These are phyloP conservation scores for Gobionotothen gibberifrons DNA, from an alignment of 2,797 vertebrate genomes.

Conservation along the genomic window DNA sequence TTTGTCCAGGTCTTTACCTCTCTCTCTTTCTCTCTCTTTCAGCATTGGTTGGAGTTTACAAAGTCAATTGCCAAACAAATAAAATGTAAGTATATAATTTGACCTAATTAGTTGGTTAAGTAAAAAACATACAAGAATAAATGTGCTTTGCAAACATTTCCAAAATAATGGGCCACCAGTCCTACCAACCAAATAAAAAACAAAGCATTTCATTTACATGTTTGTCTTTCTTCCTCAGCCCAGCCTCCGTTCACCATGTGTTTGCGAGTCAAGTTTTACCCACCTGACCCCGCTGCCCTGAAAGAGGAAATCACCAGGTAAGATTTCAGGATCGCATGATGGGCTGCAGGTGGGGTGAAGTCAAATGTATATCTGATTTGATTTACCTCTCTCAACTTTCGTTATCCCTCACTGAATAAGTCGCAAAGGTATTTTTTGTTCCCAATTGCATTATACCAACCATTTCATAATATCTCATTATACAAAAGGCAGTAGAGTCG, in stretches of 20 bases:
- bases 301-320: slow-evolving; percentile 98
- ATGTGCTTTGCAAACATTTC: background rate
- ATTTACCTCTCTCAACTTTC: background rate
- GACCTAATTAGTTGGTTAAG: background rate
- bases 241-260: slow-evolving; percentile 99
- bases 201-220: background rate
- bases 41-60: slow-evolving; percentile 98
- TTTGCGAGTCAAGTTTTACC: slow-evolving; percentile 98
- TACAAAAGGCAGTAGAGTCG: background rate
- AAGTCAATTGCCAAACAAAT: slow-evolving; percentile 98
- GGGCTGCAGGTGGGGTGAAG: background rate
- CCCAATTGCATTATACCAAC: background rate
- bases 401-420: slow-evolving; percentile 4
- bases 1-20: slow-evolving; percentile 14
- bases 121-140: background rate
- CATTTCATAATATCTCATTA: background rate
- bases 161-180: background rate
- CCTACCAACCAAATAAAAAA: background rate
- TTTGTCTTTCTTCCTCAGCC: slow-evolving; percentile 78
- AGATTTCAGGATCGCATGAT: slow-evolving; percentile 24
- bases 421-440: background rate
- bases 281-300: slow-evolving; percentile 94
- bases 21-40: slow-evolving; percentile 45
- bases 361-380: too few relatives aligned
- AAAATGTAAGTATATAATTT: slow-evolving; percentile 90